Base-by-base conservation (phyloP, 2,797 vertebrate species). In the Falco cherrug region DNA sequence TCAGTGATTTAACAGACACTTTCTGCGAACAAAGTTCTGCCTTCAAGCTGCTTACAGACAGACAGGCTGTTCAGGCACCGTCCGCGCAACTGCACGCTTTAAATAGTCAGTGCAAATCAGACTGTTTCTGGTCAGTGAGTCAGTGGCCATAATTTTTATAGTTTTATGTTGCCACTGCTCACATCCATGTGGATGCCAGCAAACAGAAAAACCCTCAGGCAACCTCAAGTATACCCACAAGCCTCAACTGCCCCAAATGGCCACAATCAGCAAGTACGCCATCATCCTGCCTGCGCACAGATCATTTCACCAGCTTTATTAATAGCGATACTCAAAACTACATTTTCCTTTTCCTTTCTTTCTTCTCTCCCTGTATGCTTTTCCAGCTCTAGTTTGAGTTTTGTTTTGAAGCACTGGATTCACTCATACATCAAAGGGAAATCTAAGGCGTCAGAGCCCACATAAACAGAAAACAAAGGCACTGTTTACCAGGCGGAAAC, bases 341-440 rank as follows among this genome's bases (percentile, higher is more conserved):
- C 20, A 11, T 79, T 87, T 87, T 61, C 31, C 25, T 87, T 77
- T 95, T 45, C 82, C 43, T 39, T 73, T 80, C 51, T 71, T 87
- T 92, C 82, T 87, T 59, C 84, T 65, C 24, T 93, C 76, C 15
- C 26, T 75, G 35, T 68, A 6, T 48, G 69, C 45, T 75, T 84
- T 87, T 73, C 69, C 83, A 97, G 61, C 75, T 90, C 77, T 59
- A 93, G 51, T 47, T 68, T 69, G 69, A 93, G 60, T 74, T 94
- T 75, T 43, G 68, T 84, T 95, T 90, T 95, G 90, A 94, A 89
- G 84, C 56, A 82, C 45, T 90, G 60, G 79, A 91, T 96, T 97
- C 65, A 95, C 94, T 95, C 91, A 67, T 26, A 94, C 80, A 93
- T 91, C 94, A 96, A 96, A 96, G 87, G 67, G 63, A 93, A 97